Evolutionary conservation across 2,797 vertebrate genomes (phyloP), one percentile per base, ranked within the genome.

Genomic region (Pogonophryne albipinna): DNA sequence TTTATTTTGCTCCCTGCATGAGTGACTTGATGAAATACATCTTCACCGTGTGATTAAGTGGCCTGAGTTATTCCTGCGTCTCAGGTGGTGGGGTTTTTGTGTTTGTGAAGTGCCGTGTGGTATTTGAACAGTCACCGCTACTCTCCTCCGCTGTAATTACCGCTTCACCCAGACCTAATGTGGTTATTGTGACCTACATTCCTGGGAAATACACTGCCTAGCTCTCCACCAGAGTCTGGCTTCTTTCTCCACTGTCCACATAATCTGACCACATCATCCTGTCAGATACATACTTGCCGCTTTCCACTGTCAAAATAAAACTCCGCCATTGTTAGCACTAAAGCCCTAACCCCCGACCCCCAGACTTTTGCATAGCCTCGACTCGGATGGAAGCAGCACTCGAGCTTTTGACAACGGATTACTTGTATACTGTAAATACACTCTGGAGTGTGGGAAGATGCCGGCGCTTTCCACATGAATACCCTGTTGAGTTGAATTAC

Each of bases 111-210:
- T 71, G 76, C 80, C 42, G 52, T 77, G 76, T 41, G 85, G 87
- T 85, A 75, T 81, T 79, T 68, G 74, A 86, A 83, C 49, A 44
- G 60, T 42, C 78, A 61, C 76, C 69, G 34, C 82, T 74, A 14
- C 80, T 76, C 83, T 84, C 78, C 82, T 63, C 82, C 20, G 80
- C 90, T 90, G 91, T 91, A 90, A 92, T 94, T 90, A 82, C 82
- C 34, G 60, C 82, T 84, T 85, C 87, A 78, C 71, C 82, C 89
- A 50, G 77, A 80, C 85, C 85, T 93, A 93, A 93, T 91, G 90
- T 92, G 91, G 92, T 94, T 91, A 90, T 76, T 84, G 80, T 93
- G 94, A 93, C 93, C 93, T 87, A 94, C 92, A 95, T 95, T 93
- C 91, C 89, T 85, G 81, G 79, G 87, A 89, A 91, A 86, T 78